Conservation (phyloP, 2,113 vertebrate species). For the Brachyistius frenatus region DNA sequence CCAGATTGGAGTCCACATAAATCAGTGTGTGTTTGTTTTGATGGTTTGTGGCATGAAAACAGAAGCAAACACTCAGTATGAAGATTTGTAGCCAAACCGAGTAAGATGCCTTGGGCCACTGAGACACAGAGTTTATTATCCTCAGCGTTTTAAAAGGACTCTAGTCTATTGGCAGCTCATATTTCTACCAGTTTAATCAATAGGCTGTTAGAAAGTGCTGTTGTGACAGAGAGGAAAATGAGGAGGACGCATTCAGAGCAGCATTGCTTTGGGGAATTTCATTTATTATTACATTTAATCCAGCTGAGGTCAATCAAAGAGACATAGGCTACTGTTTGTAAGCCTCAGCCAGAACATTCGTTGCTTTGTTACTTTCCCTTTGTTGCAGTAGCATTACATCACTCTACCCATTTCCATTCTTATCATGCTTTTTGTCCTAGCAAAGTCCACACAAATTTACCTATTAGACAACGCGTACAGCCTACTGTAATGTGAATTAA, state of each 20-base stretch:
- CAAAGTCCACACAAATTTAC: slow-evolving; percentile 50
- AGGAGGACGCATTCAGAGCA: not conserved
- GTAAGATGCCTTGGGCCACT: not conserved
- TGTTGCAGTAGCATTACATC: slow-evolving; percentile 74
- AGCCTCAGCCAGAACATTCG: slow-evolving; percentile 39
- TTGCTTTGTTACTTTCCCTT: slow-evolving; percentile 50
- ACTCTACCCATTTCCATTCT: slow-evolving; percentile 52
- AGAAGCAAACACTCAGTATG: not conserved
- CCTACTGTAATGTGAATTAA: slow-evolving; percentile 31
- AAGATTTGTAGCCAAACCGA: not conserved
- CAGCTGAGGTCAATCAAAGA: slow-evolving; percentile 32
- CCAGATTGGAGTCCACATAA: too few relatives aligned
- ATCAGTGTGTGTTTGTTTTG: not conserved
- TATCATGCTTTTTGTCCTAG: slow-evolving; percentile 35
- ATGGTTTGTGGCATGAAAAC: not conserved
- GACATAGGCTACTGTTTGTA: not conserved
- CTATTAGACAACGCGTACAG: slow-evolving; percentile 20
- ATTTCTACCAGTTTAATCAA: slow-evolving; percentile 11
- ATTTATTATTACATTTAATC: slow-evolving; percentile 19
- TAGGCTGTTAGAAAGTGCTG: not conserved
- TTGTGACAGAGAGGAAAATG: not conserved
- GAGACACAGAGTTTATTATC: slow-evolving; percentile 2
- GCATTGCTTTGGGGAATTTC: not conserved
- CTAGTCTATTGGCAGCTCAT: slow-evolving; percentile 12
- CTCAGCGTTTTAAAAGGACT: not conserved